Base-by-base conservation (phyloP, 2,888 invertebrate genomes). In the Helobdella robusta region DNA sequence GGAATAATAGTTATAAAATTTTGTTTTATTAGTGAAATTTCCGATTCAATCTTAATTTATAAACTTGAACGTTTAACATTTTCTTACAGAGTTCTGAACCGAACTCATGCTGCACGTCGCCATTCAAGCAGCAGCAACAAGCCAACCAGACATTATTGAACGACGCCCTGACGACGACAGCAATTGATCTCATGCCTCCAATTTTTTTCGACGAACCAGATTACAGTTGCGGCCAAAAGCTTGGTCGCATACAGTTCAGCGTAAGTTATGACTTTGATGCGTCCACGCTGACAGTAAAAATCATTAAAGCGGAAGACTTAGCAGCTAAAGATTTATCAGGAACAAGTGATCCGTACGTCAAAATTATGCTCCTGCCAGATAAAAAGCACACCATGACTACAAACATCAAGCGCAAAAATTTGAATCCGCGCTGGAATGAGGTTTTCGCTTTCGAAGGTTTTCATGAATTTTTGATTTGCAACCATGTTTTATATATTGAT, bases 401-500 rank as follows among this genome's bases (percentile, higher is more conserved):
- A 28, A 78, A 78, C 72, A 76, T 78, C 65, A 77, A 78, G 72
- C 75, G 77, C 70, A 73, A 74, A 70, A 78, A 77, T 67, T 73
- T 78, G 63, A 78, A 78, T 70, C 78, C 78, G 2, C 71, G 75
- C 58, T 78, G 78, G 78, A 78, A 78, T 72, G 78, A 78, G 70
- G 75, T 76, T 59, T 78, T 78, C 71, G 73, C 76, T 32, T 78
- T 78, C 73, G 78, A 78, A 78, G 90, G 82, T 66, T 40, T 11
- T 40, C 11, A 40, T 40, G 44, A 15, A 40, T 15, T 40, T 40
- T 15, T 40, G 11, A 40, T n/a, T 15, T 40, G 44, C 11, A 11
- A n/a, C n/a, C 11, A 11, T 40, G 44, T 40, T 40, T 40, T 40
- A 40, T 40, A 40, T 40, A 40, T n/a, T 40, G 44, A n/a, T 15